These are phyloP conservation scores for Agrypnus murinus DNA, from an alignment of 2,888 invertebrate genomes.

Conservation along the genomic window DNA sequence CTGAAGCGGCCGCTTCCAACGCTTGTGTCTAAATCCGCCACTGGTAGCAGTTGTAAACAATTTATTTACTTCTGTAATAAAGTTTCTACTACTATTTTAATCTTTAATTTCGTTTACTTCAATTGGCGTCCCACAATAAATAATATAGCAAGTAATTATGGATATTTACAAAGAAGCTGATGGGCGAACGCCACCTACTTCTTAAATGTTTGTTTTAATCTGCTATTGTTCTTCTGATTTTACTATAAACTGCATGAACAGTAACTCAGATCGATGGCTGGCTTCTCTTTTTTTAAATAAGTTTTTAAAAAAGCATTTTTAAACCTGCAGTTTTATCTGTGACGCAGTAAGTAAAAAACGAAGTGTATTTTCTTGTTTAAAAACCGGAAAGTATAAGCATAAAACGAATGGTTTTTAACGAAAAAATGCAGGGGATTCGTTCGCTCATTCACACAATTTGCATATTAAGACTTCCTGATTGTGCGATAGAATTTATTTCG, in stretches of 20 bases:
- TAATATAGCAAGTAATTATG: slow-evolving; percentile 16
- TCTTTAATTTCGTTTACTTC: slow-evolving; percentile 11
- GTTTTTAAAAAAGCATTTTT: no score
- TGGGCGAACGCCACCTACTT: slow-evolving; percentile 18
- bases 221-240: not conserved
- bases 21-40: no score
- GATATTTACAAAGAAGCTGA: slow-evolving; percentile 12
- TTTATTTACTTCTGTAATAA: not conserved
- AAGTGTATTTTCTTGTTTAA: not conserved
- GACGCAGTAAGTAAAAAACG: not conserved
- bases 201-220: not conserved
- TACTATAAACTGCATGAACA: not conserved
- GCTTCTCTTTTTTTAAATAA: no score
- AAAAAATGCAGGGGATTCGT: slow-evolving; percentile 9
- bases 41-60: no score
- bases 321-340: not conserved
- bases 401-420: not conserved
- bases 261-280: no score
- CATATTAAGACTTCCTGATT: slow-evolving; percentile 28
- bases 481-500: slow-evolving; percentile 25
- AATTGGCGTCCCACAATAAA: slow-evolving; percentile 21
- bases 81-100: no score
- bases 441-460: no score
- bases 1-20: no score
- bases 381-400: slow-evolving; percentile 13